Percentiles rank a stretch among this genome's conserved stretches.
phyloP scores from a whole-genome alignment of 2,113 vertebrate species.

The Melanerpes aurifrons region DNA sequence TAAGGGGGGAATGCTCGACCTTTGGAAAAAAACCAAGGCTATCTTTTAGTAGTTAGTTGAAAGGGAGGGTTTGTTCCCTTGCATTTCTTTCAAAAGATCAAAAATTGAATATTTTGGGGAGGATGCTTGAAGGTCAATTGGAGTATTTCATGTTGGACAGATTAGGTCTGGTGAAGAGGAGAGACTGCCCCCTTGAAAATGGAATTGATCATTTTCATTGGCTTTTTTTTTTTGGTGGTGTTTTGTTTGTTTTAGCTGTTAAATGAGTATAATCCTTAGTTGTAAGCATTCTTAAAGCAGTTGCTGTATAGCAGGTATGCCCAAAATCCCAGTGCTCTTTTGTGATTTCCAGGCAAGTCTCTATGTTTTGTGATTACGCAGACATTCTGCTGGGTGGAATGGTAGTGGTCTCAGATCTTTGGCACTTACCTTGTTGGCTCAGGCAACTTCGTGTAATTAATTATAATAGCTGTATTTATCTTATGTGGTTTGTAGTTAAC shows the following conservation, averaged over 20 bases:
- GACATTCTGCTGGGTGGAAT: slow-evolving; percentile 23
- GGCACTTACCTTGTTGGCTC: slow-evolving; percentile 20
- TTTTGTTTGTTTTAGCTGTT: neutral
- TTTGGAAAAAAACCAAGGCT: neutral
- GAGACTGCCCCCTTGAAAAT: neutral
- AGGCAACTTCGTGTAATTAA: slow-evolving; percentile 52
- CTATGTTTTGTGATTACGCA: slow-evolving; percentile 1
- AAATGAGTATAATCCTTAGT: neutral
- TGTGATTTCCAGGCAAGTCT: slow-evolving; percentile 28
- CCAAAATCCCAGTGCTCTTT: neutral
- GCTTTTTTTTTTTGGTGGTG: neutral
- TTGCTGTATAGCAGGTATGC: neutral
- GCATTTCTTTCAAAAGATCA: neutral
- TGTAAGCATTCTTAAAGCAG: slow-evolving; percentile 35
- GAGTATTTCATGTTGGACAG: neutral
- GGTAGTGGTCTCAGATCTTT: slow-evolving; percentile 15
- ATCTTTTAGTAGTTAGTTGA: neutral
- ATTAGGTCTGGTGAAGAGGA: neutral
- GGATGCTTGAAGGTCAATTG: neutral
- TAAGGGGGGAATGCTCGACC: neutral
- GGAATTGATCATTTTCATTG: neutral
- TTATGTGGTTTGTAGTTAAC: slow-evolving; percentile 13
- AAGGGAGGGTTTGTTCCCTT: neutral
- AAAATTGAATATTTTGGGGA: neutral
- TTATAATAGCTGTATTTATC: slow-evolving; percentile 58